Evolutionary conservation across 2,113 vertebrate genomes (phyloP).

Genomic region (Myiozetetes cayanensis): DNA sequence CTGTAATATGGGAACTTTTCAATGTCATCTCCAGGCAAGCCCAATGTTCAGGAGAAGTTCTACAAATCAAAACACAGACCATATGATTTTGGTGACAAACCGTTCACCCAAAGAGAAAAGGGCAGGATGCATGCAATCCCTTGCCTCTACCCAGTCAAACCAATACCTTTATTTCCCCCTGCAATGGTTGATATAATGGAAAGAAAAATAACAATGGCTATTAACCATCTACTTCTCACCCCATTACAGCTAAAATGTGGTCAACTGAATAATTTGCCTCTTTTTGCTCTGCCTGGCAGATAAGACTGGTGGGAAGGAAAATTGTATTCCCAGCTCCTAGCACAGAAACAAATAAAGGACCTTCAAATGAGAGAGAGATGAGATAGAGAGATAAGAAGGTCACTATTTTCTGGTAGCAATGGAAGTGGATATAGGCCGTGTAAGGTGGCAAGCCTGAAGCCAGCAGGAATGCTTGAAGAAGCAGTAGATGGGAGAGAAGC

Average conservation of each 20-base stretch:
- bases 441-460: not conserved
- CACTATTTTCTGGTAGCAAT: not conserved
- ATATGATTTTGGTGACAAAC: constrained; percentile 43
- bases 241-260: constrained; percentile 6
- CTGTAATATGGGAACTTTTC: constrained; percentile 22
- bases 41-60: constrained; percentile 17
- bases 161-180: not conserved
- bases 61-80: constrained; percentile 44
- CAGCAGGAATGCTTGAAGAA: not conserved
- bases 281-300: not conserved
- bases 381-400: not conserved
- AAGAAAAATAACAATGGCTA: not conserved
- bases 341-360: not conserved
- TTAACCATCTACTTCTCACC: constrained; percentile 39
- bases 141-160: not conserved
- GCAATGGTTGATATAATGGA: not conserved
- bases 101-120: constrained; percentile 23
- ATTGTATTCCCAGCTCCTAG: not conserved
- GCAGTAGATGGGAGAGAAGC: not conserved
- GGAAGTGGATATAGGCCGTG: not conserved
- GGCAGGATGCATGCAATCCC: not conserved
- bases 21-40: constrained; percentile 48
- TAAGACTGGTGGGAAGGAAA: not conserved
- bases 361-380: not conserved
- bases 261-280: constrained; percentile 3